Evolutionary conservation across 2,113 vertebrate species (phyloP), one percentile per base, ranked within the genome.

Genomic region (Asarcornis scutulata): DNA sequence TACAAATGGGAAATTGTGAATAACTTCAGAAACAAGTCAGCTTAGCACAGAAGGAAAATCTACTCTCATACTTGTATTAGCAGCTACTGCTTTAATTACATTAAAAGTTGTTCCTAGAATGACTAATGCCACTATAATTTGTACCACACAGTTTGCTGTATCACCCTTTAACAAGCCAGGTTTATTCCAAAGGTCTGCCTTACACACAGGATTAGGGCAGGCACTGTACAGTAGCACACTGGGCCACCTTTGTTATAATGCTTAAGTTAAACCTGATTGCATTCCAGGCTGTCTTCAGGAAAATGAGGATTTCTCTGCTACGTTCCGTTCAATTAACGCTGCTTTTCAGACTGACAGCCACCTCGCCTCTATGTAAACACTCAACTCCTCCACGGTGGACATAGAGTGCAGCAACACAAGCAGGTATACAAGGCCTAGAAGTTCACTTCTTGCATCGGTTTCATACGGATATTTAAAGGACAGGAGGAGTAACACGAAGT

Each of bases 341-440:
- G 10, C 18, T 78, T 63, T 64, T 69, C 36, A 58, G 53, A 86
- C 34, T 16, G 42, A 55, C 22, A 48, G 15, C 7, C 13, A 11
- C 75, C 85, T 42, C 20, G 12, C 31, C 90, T 69, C 62, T 68
- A 8, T 15, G 42, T 17, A 75, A 44, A 27, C 29, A 88, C 27
- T 64, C 17, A 42, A 32, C 23, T 68, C 3, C 48, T 68, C 80
- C 1, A 0, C 14, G 60, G 55, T 2, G 9, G 34, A 60, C 15
- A 44, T 23, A 11, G 25, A 80, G 27, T 7, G 7, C 4, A 9
- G 46, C 5, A 2, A 31, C 62, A 38, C 13, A 75, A 32, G 23
- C 55, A 86, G 1, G 0, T 6, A 66, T 4, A 1, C 5, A 11
- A 15, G 40, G 67, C 25, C 55, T 42, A 4, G 1, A 85, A 34